Evolutionary conservation across 2,888 invertebrate species (phyloP), one percentile per base, ranked within the genome.

Genomic region (Sminthurinus aureus): DNA sequence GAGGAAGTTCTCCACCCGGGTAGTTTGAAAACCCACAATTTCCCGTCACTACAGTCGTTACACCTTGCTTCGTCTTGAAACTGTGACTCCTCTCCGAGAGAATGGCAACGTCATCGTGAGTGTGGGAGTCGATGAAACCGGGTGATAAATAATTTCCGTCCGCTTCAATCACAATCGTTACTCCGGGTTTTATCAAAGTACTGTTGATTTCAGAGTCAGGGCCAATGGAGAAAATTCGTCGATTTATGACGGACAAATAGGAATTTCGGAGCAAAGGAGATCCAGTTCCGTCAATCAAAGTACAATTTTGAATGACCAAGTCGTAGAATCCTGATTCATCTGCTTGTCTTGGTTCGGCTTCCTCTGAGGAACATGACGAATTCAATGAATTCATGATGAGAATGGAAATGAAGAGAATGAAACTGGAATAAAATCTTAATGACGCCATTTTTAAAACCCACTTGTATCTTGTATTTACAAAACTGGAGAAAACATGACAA

Each of bases 1-100:
- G 66, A 77, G 83, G 82, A 0, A 83, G 20, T 4, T 83, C 74
- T 8, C 88, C 88, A 69, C 84, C 82, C 0, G 88, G 88, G 69
- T 86, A 88, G 15, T 83, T 86, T 0, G 88, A 87, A 58, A 88
- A 88, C 0, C 88, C 88, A 78, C 88, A 88, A 71, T 88, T 88
- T 20, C 88, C 88, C 0, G 85, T 86, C 0, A 88, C 85, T 13
- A 88, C 75, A 0, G 87, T 88, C 11, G 87, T 88, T 0, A 87
- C 88, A 12, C 88, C 88, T 85, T 88, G 88, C 20, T 86, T 83
- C 69, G 84, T 85, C 75, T 88, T 88, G 0, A 85, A 83, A 11
- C 73, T 83, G 73, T 88, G 87, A 22, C 85, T 82, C 0, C 82
- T 86, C 73, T 80, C 82, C 3, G 84, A 71, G 20, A 88, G 79